Base-by-base conservation (phyloP, 2,113 vertebrate species). In the Embiotoca jacksoni region DNA sequence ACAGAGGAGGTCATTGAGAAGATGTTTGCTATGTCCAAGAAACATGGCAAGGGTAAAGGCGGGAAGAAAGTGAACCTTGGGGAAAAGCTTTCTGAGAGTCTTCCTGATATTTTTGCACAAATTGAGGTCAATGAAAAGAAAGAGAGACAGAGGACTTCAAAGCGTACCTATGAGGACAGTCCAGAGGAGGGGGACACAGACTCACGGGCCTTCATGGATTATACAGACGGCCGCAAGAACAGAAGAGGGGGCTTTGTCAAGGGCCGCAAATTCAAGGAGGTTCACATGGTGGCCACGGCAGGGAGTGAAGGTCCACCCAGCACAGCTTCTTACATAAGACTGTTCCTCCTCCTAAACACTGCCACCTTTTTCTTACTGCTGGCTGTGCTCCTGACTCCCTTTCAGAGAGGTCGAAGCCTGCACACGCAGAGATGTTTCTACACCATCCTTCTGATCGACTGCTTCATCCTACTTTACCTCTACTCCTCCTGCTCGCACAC, bases 301-400 rank as follows among this genome's bases (percentile, higher is more conserved):
- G 94, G 80, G 70, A 95, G 94, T 46, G 93, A 94, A 33, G 87
- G 93, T 35, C 77, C 92, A 0, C 92, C 94, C 0, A 92, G 92
- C 85, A 95, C 95, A 1, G 91, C 95, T 49, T 97, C 97, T 0
- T 99, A 98, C 36, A 97, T 96, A 10, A 94, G 96, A 39, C 93
- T 99, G 5, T 99, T 99, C 80, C 94, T 99, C 35, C 94, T 99
- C 68, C 91, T 98, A 82, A 99, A 99, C 92, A 99, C 97, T n/a
- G 93, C 94, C 49, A 98, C 97, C 62, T 99, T 99, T 91, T 96
- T 99, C 61, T 89, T 97, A 87, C 95, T 99, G 90, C 86, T 99
- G 87, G 95, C 97, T 7, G 94, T 97, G 91, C 94, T 98, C 71
- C 90, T 99, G 82, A 97, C 95, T 0, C 96, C 96, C 64, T 97